These are phyloP conservation scores for Aplysia californica DNA, from an alignment of 1,140 invertebrate species.

Conservation along the genomic window DNA sequence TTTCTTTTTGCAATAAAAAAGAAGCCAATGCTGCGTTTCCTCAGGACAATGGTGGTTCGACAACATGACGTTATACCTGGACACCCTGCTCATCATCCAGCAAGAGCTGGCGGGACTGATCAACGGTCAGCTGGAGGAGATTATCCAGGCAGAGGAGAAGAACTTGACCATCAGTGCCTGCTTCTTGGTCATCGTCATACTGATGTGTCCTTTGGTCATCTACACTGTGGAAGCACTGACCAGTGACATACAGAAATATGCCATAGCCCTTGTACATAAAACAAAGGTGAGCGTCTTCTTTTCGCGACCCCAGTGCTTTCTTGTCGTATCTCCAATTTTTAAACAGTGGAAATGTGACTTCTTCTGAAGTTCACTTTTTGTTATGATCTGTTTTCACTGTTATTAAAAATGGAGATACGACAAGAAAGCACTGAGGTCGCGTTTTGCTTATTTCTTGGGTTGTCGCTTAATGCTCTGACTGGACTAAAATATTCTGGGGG, in stretches of 20 bases:
- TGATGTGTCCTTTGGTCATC: slow-evolving; percentile 53
- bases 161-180: slow-evolving; percentile 36
- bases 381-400: no score
- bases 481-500: no score
- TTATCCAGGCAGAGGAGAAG: slow-evolving; percentile 34
- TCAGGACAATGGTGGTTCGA: slow-evolving; percentile 51
- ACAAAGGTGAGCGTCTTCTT: slow-evolving; percentile 39
- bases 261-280: slow-evolving; percentile 57
- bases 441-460: no score
- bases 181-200: slow-evolving; percentile 46
- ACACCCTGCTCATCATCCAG: slow-evolving; percentile 52
- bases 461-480: no score
- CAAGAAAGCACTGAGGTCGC: no score
- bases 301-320: not conserved
- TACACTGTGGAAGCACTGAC: slow-evolving; percentile 49
- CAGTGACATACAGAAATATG: slow-evolving; percentile 56
- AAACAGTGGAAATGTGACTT: no score
- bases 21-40: not conserved
- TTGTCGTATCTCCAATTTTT: no score
- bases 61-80: slow-evolving; percentile 55
- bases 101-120: slow-evolving; percentile 44
- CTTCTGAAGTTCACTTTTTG: no score
- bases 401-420: no score
- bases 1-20: slow-evolving; percentile 1
- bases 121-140: slow-evolving; percentile 33